Percentiles rank a stretch among this genome's conserved stretches.
Evolutionary conservation across 1,140 invertebrate species (phyloP).

Genomic region (Bombus picipes): DNA sequence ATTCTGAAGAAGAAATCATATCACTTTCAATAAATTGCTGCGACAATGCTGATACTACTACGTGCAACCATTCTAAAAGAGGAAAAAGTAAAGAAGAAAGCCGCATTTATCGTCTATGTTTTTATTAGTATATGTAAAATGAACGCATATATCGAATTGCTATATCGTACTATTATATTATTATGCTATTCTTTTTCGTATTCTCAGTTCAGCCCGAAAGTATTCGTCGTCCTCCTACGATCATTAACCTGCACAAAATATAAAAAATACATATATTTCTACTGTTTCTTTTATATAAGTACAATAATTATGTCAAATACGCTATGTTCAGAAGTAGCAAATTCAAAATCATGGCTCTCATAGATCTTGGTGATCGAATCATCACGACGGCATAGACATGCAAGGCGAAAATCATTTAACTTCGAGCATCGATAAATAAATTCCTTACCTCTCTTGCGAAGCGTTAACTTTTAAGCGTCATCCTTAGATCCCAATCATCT

Average conservation of each 20-base stretch:
- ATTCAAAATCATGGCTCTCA: constrained; percentile 69
- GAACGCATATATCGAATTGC: neutral
- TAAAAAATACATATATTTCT: neutral
- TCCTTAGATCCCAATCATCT: neutral
- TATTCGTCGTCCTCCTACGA: neutral
- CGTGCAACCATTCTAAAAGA: neutral
- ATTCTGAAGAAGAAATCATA: neutral
- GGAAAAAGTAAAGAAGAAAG: neutral
- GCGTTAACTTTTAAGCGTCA: too few species aligned
- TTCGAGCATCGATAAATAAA: neutral
- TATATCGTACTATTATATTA: neutral
- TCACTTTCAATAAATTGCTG: neutral
- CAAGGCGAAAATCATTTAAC: neutral
- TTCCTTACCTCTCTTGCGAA: neutral
- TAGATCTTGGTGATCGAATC: constrained; percentile 67
- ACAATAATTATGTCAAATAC: neutral
- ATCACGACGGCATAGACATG: neutral
- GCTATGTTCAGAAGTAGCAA: constrained; percentile 60
- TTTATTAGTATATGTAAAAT: neutral
- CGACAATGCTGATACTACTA: neutral
- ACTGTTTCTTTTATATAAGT: neutral
- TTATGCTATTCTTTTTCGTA: neutral
- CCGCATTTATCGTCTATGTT: neutral
- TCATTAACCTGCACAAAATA: neutral
- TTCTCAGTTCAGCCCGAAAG: neutral